phyloP scores from a whole-genome alignment of 1,140 invertebrate species.

The Planococcus citri region DNA sequence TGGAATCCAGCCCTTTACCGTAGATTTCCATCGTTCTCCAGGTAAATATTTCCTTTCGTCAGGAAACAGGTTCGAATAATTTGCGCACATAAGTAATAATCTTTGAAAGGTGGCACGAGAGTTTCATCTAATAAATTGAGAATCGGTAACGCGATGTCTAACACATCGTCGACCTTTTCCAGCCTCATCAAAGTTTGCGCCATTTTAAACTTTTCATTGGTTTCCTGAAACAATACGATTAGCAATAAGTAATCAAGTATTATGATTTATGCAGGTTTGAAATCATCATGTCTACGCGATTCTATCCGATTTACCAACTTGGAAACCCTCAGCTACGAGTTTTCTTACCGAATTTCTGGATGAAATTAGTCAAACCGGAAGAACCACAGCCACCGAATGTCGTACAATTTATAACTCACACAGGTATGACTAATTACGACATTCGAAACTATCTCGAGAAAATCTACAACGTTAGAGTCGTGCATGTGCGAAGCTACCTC shows the following conservation, averaged over 20 bases:
- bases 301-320: constrained; percentile 71
- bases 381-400: constrained; percentile 52
- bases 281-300: constrained; percentile 13
- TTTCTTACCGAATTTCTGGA: constrained; percentile 87
- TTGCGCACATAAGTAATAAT: constrained; percentile 72
- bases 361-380: constrained; percentile 66
- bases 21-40: background rate
- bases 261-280: no score
- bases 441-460: constrained; percentile 88
- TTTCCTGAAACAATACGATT: background rate
- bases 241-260: no score
- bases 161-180: background rate
- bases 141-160: constrained; percentile 36
- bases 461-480: constrained; percentile 73
- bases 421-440: constrained; percentile 77
- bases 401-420: constrained; percentile 71
- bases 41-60: constrained; percentile 44
- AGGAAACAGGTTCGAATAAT: constrained; percentile 59
- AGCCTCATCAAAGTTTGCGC: background rate
- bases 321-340: constrained; percentile 80
- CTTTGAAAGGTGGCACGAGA: constrained; percentile 59
- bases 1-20: no score
- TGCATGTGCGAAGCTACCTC: constrained; percentile 58
- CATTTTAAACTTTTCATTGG: background rate
- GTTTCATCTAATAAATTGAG: constrained; percentile 54